Conservation (phyloP, 2,888 invertebrate genomes). For the Epiblema foenella region DNA sequence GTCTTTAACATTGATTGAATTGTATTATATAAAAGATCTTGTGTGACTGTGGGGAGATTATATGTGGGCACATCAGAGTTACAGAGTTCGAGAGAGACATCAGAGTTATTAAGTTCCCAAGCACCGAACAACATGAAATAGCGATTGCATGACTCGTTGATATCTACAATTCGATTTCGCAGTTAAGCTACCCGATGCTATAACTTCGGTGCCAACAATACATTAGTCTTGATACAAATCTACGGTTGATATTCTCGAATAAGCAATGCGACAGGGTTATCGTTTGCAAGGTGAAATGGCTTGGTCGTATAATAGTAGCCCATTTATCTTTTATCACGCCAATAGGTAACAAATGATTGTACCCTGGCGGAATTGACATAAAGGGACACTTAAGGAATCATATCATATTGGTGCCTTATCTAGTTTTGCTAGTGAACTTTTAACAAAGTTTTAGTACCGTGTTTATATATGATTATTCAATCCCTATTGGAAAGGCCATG, state of each 20-base stretch:
- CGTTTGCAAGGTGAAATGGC: conserved; percentile 13
- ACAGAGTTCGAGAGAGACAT: too few relatives aligned
- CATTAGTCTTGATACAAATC: conserved; percentile 23
- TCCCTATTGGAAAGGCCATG: too few relatives aligned
- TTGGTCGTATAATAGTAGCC: conserved; percentile 9
- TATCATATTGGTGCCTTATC: too few relatives aligned
- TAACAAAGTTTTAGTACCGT: too few relatives aligned
- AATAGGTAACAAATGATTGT: neutral
- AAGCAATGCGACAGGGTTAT: conserved; percentile 2
- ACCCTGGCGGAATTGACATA: neutral
- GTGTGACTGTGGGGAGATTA: too few relatives aligned
- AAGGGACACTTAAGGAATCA: neutral
- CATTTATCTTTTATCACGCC: conserved; percentile 2
- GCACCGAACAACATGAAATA: conserved; percentile 14
- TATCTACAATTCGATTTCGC: conserved; percentile 18
- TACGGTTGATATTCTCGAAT: conserved; percentile 13
- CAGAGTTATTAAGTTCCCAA: conserved; percentile 11
- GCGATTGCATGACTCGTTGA: conserved; percentile 14
- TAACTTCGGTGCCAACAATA: conserved; percentile 11
- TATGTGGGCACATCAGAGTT: too few relatives aligned
- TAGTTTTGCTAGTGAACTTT: too few relatives aligned
- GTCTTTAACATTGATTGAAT: too few relatives aligned
- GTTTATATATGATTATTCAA: too few relatives aligned
- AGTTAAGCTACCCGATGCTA: conserved; percentile 16
- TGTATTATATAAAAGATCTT: too few relatives aligned